Percentiles rank a stretch among this genome's conserved stretches.
Evolutionary conservation across 2,888 invertebrate species (phyloP).

Genomic region (Serripes groenlandicus): DNA sequence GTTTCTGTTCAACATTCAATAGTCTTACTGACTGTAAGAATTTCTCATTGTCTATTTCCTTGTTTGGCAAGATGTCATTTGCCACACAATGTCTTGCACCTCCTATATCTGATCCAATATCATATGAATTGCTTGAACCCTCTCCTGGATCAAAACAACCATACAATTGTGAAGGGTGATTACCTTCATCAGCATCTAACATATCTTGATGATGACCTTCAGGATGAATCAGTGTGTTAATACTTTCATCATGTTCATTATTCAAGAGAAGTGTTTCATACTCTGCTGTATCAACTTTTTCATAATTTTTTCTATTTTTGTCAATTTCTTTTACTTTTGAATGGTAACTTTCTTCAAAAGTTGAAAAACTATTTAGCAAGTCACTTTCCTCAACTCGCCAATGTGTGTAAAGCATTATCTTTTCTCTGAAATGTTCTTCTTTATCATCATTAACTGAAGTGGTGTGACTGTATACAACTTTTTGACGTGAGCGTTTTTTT

Average conservation of each 20-base stretch:
- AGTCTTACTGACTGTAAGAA: conserved; percentile 38
- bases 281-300: background rate
- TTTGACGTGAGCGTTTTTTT: conserved; percentile 1
- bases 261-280: background rate
- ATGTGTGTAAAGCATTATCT: conserved; percentile 2
- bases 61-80: conserved; percentile 6
- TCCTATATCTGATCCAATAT: conserved; percentile 43
- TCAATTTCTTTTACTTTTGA: conserved; percentile 2
- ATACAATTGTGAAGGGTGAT: background rate
- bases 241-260: background rate
- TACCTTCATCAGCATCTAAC: background rate
- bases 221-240: background rate
- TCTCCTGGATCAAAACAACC: conserved; percentile 14
- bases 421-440: conserved; percentile 9
- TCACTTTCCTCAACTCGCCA: conserved; percentile 10
- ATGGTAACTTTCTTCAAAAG: conserved; percentile 22
- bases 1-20: conserved; percentile 50
- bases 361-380: background rate
- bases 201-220: conserved; percentile 10
- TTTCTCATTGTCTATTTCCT: conserved; percentile 38
- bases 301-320: background rate
- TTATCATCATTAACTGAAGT: conserved; percentile 3
- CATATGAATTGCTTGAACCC: background rate
- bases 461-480: conserved; percentile 5
- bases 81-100: conserved; percentile 24